Evolutionary conservation across 2,888 invertebrate species (phyloP).

Genomic region (Phragmatobia fuliginosa): DNA sequence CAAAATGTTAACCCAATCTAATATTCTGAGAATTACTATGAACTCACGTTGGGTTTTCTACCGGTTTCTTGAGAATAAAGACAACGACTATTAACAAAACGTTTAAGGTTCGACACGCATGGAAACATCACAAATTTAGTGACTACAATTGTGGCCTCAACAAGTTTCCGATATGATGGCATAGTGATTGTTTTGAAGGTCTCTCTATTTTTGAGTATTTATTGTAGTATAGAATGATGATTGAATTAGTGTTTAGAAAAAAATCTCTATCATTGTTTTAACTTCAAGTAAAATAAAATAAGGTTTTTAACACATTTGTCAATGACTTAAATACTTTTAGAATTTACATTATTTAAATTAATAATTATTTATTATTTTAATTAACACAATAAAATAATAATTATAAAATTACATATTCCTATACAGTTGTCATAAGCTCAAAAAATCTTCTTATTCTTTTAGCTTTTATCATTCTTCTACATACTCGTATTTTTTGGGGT

Average conservation of each 20-base stretch:
- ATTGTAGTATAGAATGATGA: neutral
- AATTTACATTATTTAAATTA: too few relatives aligned
- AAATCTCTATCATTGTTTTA: neutral
- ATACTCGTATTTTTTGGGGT: too few relatives aligned
- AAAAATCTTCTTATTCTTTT: too few relatives aligned
- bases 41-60: slow-evolving; percentile 10
- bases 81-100: slow-evolving; percentile 16
- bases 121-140: slow-evolving; percentile 16
- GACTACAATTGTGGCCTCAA: slow-evolving; percentile 19
- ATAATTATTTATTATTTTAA: neutral
- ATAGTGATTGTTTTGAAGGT: slow-evolving; percentile 13
- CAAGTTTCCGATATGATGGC: slow-evolving; percentile 18
- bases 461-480: too few relatives aligned
- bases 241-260: slow-evolving; percentile 4
- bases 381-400: neutral
- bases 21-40: slow-evolving; percentile 16
- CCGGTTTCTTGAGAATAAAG: slow-evolving; percentile 14
- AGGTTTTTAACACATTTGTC: neutral
- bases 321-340: neutral
- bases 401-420: too few relatives aligned
- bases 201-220: neutral
- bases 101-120: slow-evolving; percentile 25
- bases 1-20: neutral
- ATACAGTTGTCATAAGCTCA: too few relatives aligned
- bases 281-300: neutral